Conservation (phyloP, 2,797 vertebrate genomes). For the Sebastes wilsoni region DNA sequence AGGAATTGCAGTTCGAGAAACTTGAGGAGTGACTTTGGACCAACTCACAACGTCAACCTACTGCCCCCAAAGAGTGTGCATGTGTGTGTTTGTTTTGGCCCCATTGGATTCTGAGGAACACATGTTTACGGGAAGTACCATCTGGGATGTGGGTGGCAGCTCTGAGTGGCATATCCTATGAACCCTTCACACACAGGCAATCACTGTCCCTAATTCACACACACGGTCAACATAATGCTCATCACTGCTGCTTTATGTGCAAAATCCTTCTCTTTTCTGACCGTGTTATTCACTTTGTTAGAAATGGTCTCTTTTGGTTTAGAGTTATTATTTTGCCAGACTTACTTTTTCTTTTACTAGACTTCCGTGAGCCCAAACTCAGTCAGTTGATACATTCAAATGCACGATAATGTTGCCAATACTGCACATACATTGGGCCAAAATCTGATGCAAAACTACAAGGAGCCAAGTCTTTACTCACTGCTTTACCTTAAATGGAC, state of each 20-base stretch:
- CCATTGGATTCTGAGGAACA: neutral
- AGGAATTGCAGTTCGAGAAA: neutral
- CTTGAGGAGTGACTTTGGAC: neutral
- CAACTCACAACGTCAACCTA: neutral
- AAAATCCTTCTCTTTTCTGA: neutral
- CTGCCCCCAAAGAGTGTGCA: neutral
- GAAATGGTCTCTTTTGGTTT: neutral
- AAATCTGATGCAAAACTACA: neutral
- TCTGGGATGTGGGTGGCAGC: conserved; percentile 54
- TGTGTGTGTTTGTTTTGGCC: neutral
- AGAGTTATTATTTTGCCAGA: neutral
- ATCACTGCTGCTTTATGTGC: neutral
- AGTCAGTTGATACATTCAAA: neutral
- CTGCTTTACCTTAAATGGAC: conserved; percentile 3
- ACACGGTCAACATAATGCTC: neutral
- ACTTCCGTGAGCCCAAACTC: neutral
- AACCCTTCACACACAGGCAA: neutral
- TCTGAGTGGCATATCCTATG: conserved; percentile 24
- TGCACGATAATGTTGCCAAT: neutral
- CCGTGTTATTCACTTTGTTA: neutral
- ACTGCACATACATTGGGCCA: neutral
- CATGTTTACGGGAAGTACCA: conserved; percentile 48
- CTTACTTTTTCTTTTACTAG: neutral
- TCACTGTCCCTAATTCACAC: neutral
- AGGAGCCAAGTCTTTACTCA: neutral